Evolutionary conservation across 2,888 invertebrate genomes (phyloP).

Genomic region (Platycnemis pennipes): DNA sequence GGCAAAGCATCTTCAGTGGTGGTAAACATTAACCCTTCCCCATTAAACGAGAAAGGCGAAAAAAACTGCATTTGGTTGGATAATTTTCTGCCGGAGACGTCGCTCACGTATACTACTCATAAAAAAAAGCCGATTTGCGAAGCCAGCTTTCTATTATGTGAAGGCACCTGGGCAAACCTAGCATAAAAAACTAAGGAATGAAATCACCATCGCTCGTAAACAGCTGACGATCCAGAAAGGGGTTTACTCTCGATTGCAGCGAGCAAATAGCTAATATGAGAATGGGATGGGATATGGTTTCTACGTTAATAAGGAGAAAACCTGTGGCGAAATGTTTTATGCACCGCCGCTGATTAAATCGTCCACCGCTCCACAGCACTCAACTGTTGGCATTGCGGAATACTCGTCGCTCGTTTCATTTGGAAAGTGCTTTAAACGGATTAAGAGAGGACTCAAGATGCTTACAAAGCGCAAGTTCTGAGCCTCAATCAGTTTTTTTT

Average conservation of each 20-base stretch:
- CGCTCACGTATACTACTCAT: not conserved
- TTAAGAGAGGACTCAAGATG: not conserved
- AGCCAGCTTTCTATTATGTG: not conserved
- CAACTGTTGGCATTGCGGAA: not conserved
- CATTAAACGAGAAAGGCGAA: not conserved
- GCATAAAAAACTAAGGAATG: not conserved
- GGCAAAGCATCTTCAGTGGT: not conserved
- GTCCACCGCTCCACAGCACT: not conserved
- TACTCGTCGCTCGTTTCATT: not conserved
- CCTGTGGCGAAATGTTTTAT: not conserved
- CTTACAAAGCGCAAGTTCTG: not conserved
- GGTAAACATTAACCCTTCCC: not conserved
- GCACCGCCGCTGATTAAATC: slow-evolving; percentile 17
- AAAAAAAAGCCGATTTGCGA: not conserved
- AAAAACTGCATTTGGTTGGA: not conserved
- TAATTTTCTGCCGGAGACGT: not conserved
- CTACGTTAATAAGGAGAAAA: not conserved
- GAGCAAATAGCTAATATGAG: no score
- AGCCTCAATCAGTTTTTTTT: not conserved
- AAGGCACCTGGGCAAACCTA: not conserved
- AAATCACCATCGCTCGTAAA: not conserved
- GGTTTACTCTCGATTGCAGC: not conserved
- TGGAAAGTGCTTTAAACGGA: not conserved
- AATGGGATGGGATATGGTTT: not conserved
- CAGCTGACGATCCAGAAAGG: not conserved